Conservation (phyloP, 2,888 invertebrate genomes). For the Peribatodes rhomboidaria region DNA sequence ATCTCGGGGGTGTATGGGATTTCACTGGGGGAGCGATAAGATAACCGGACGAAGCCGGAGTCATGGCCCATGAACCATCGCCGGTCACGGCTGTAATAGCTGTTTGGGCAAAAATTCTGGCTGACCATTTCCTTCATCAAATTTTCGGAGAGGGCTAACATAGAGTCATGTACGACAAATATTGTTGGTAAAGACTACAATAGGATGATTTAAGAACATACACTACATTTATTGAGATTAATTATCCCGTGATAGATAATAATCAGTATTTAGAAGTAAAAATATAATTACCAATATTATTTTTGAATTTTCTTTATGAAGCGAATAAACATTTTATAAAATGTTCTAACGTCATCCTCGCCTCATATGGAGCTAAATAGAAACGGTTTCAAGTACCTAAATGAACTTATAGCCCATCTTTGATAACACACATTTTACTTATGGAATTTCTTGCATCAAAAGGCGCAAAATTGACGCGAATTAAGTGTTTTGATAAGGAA, state of each 20-base stretch:
- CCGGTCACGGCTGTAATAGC: conserved; percentile 26
- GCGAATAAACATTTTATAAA: too few species aligned
- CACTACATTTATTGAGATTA: too few species aligned
- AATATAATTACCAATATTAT: too few species aligned
- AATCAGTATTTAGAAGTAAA: too few species aligned
- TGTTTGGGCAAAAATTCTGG: conserved; percentile 31
- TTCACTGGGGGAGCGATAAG: conserved; percentile 67
- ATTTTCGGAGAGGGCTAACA: conserved; percentile 4
- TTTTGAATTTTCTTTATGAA: too few species aligned
- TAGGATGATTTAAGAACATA: too few species aligned
- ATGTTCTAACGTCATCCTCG: too few species aligned
- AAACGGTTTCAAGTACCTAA: not conserved
- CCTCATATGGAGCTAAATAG: not conserved
- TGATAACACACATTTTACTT: conserved; percentile 1
- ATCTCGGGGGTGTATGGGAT: conserved; percentile 61
- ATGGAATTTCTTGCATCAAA: conserved; percentile 4
- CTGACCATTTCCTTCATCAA: conserved; percentile 18
- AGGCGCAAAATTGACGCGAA: conserved; percentile 1
- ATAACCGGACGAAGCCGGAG: conserved; percentile 74
- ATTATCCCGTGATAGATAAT: too few species aligned
- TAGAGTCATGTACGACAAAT: not conserved
- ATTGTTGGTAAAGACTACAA: not conserved
- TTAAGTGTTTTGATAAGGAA: conserved; percentile 10
- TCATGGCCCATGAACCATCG: conserved; percentile 63
- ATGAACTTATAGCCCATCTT: not conserved